Evolutionary conservation across 2,888 invertebrate genomes (phyloP), one percentile per base, ranked within the genome.

Genomic region (Cheilosia grossa): DNA sequence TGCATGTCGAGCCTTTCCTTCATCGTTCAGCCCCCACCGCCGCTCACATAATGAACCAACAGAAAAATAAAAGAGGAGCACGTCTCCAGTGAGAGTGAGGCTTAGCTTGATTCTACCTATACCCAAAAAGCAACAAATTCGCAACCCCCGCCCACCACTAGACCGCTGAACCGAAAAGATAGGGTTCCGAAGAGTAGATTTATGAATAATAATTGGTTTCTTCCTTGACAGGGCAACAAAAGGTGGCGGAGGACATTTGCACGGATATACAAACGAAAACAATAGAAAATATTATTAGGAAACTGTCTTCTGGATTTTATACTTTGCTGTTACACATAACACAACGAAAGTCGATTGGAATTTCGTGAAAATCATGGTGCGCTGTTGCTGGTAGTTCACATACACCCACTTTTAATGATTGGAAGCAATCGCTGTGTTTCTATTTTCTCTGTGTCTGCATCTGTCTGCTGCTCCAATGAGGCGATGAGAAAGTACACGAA

Each of bases 131-230:
- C 47, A 10, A 17, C 19, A 30, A 13, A 21, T 13, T 13, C 19
- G 24, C 19, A 13, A n/a, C 63, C 24, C 24, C 44, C 51, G 44
- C 17, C 2, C 24, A 17, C n/a, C 19, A 44, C 13, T 37, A 37
- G 63, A n/a, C 37, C 53, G 64, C 30, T 77, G 77, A 77, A 77
- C 77, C 54, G 61, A 54, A 77, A 69, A 69, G 77, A 77, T 69
- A 77, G 77, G 61, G 77, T 61, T 77, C 61, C 44, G 47, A 61
- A 54, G 56, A 63, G 59, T 69, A 53, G 47, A 69, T 77, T 69
- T 77, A 69, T 69, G 69, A 77, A 77, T 69, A 69, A 69, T 77
- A 77, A 69, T 77, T 69, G 77, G 59, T 61, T 53, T 77, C 19
- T 59, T 33, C 37, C 37, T 64, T 64, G 49, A 33, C 13, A 17